These are phyloP conservation scores for Eupithecia inturbata DNA, from an alignment of 2,888 invertebrate genomes.

Conservation along the genomic window DNA sequence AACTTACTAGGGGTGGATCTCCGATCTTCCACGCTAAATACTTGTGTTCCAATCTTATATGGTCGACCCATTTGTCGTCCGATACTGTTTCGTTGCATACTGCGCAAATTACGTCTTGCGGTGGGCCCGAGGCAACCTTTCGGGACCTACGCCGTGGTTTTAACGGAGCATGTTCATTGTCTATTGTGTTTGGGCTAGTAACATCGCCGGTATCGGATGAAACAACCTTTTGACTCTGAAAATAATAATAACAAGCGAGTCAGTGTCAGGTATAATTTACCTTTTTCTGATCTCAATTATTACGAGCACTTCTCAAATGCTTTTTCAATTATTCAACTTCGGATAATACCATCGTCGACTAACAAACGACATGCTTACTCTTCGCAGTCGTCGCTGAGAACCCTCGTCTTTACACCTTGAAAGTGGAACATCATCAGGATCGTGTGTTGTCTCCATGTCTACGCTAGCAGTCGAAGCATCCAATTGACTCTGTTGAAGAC, in stretches of 20 bases:
- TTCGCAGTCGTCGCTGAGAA: conserved; percentile 1
- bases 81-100: conserved; percentile 51
- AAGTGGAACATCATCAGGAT: conserved; percentile 16
- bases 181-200: not conserved
- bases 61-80: conserved; percentile 53
- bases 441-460: conserved; percentile 19
- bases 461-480: conserved; percentile 20
- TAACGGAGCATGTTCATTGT: not conserved
- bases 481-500: conserved; percentile 20
- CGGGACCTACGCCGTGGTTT: not conserved
- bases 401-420: not conserved
- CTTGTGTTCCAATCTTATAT: conserved; percentile 56
- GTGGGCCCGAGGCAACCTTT: not conserved
- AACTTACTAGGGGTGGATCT: conserved; percentile 70
- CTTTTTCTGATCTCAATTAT: not conserved
- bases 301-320: not conserved
- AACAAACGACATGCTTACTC: not conserved
- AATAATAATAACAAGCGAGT: not conserved
- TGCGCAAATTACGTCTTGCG: conserved; percentile 45
- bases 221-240: conserved; percentile 6
- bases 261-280: not conserved
- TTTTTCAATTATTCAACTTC: not conserved
- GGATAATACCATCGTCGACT: not conserved
- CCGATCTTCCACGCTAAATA: conserved; percentile 66
- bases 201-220: conserved; percentile 1